phyloP scores from a whole-genome alignment of 2,888 invertebrate genomes.

The Parapristionchus giblindavisi region DNA sequence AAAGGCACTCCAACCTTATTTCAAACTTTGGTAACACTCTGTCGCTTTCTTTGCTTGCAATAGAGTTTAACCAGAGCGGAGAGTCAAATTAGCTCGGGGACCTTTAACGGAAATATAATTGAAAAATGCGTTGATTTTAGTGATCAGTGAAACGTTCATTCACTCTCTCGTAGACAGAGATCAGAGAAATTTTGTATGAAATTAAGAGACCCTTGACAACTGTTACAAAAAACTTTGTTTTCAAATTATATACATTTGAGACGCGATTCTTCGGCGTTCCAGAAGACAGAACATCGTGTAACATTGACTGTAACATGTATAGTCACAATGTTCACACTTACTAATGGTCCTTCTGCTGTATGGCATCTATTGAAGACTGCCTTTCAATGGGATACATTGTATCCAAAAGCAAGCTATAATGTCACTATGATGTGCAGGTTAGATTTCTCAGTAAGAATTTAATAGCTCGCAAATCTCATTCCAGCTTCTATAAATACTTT shows the following conservation, averaged over 20 bases:
- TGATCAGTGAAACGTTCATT: too few species aligned
- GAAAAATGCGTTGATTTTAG: too few species aligned
- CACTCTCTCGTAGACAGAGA: too few species aligned
- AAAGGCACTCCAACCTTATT: too few species aligned
- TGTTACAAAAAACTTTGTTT: neutral
- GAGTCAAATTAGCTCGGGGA: too few species aligned
- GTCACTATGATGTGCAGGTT: slow-evolving; percentile 59
- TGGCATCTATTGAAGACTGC: slow-evolving; percentile 52
- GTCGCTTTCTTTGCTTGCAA: too few species aligned
- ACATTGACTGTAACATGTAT: slow-evolving; percentile 63
- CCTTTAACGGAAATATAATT: too few species aligned
- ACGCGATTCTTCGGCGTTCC: slow-evolving; percentile 50
- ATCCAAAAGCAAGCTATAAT: slow-evolving; percentile 47
- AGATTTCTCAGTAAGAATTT: neutral
- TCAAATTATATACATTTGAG: slow-evolving; percentile 30
- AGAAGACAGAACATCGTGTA: slow-evolving; percentile 67
- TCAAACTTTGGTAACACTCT: too few species aligned
- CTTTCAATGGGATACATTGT: slow-evolving; percentile 24
- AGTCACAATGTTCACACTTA: slow-evolving; percentile 58
- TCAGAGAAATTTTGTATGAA: too few species aligned
- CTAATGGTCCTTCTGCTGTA: slow-evolving; percentile 67
- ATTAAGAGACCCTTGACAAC: neutral
- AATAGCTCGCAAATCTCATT: neutral
- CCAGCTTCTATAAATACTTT: too few species aligned
- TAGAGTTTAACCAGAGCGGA: too few species aligned